Conservation (phyloP, 2,113 vertebrate genomes). For the Nibea coibor region DNA sequence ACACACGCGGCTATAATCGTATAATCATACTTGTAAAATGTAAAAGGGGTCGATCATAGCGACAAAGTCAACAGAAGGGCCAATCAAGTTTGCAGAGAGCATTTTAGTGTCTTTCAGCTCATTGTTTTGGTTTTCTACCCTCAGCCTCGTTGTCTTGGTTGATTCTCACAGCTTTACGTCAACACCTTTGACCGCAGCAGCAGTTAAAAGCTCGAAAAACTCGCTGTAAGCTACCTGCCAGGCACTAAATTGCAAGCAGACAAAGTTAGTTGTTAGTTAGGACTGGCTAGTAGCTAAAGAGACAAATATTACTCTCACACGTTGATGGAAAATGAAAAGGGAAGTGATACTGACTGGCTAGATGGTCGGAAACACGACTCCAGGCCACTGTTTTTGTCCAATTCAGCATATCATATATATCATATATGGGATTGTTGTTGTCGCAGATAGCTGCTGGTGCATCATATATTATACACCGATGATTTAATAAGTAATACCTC, state of each 20-base stretch:
- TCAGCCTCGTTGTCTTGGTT: neutral
- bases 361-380: neutral
- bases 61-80: neutral
- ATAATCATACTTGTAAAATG: no score
- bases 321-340: neutral
- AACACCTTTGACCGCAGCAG: neutral
- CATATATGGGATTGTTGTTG: neutral
- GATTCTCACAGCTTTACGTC: neutral
- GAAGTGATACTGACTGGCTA: neutral
- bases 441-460: no score
- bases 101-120: neutral
- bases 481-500: neutral
- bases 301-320: neutral
- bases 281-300: neutral
- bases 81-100: neutral
- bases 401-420: no score
- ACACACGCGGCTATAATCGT: no score
- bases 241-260: neutral
- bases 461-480: neutral
- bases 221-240: neutral
- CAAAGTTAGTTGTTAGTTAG: neutral
- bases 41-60: neutral
- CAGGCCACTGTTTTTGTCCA: neutral
- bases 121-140: neutral
- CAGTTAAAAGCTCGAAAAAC: neutral